phyloP scores from a whole-genome alignment of 2,888 invertebrate species.

The Drosophila kokeensis region DNA sequence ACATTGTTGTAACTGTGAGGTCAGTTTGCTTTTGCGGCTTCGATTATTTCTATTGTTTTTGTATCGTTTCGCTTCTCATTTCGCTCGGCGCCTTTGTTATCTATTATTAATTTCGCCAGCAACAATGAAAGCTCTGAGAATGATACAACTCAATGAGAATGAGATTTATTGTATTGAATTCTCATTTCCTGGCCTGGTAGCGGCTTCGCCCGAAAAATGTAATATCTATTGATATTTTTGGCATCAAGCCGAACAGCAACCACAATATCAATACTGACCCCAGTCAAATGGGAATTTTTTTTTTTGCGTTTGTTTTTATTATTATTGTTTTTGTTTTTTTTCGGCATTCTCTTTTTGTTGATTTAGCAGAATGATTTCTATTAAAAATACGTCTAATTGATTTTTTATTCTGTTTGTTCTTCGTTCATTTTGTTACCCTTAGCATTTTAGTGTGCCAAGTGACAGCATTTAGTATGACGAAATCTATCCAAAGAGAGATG shows the following conservation, averaged over 20 bases:
- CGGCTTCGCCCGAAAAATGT: slow-evolving; percentile 45
- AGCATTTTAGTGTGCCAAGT: slow-evolving; percentile 12
- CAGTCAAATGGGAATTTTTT: slow-evolving; percentile 21
- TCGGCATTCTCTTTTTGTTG: slow-evolving; percentile 33
- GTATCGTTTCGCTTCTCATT: slow-evolving; percentile 25
- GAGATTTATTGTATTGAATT: slow-evolving; percentile 72
- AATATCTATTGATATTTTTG: slow-evolving; percentile 68
- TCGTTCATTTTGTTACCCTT: background rate
- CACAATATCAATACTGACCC: slow-evolving; percentile 38
- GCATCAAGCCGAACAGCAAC: slow-evolving; percentile 49
- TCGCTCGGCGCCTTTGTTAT: slow-evolving; percentile 56
- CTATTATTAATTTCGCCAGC: slow-evolving; percentile 64
- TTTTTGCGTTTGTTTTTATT: slow-evolving; percentile 8
- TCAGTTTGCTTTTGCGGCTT: slow-evolving; percentile 36
- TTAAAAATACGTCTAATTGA: slow-evolving; percentile 57
- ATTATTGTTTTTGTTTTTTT: slow-evolving; percentile 10
- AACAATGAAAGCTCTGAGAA: slow-evolving; percentile 35
- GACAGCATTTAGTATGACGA: slow-evolving; percentile 12
- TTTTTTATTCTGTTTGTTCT: slow-evolving; percentile 20
- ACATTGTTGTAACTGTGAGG: slow-evolving; percentile 30
- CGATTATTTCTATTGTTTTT: slow-evolving; percentile 32
- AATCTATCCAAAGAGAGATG: background rate
- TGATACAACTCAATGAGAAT: slow-evolving; percentile 61
- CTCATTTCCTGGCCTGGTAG: slow-evolving; percentile 59
- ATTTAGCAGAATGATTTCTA: slow-evolving; percentile 48